Base-by-base conservation (phyloP, 2,797 vertebrate genomes). In the Ptychadena robeensis region DNA sequence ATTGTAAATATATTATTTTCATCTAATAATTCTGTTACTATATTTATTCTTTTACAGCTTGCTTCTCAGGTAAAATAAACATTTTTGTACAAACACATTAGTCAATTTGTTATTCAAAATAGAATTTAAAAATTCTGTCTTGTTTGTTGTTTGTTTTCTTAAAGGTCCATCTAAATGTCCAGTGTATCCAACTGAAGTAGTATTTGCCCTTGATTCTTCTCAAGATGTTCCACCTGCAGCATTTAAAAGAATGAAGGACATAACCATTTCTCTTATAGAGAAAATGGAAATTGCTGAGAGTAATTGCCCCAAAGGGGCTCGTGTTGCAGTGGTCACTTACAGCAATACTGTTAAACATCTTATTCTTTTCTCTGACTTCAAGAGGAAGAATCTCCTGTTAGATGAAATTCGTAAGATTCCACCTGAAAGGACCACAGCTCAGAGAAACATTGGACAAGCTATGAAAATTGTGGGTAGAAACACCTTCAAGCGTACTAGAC, bases 131-230 rank as follows among this genome's bases (percentile, higher is more conserved):
- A 1, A 2, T 11, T 61, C 9, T 63, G 10, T 22, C 27, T 79
- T 14, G 35, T 79, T 85, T 80, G 27, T 85, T n/a, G n/a, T n/a
- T n/a, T n/a, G n/a, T n/a, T n/a, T n/a, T n/a, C n/a, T 85, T 86
- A 4, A 38, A 96, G 94, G 82, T 85, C 57, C 73, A 14, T 83
- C 85, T 0, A 82, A 66, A 0, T 96, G 96, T 69, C 96, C 95
- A 0, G 89, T 74, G 15, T 95, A 93, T 88, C 96, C 94, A 63
- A 96, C 95, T 0, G 96, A 98, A 89, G 90, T 96, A 89, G 94
- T 95, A 32, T 94, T 99, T 22, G 95, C 92, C 61, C 88, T 98
- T 61, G 96, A 98, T 87, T 94, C 95, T 94, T 97, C 96, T 1
- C 86, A 76, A 0, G 93, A 93, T 0, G 91, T 97, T 85, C 89